Evolutionary conservation across 2,888 invertebrate species (phyloP).

Genomic region (Vandiemenella viatica): DNA sequence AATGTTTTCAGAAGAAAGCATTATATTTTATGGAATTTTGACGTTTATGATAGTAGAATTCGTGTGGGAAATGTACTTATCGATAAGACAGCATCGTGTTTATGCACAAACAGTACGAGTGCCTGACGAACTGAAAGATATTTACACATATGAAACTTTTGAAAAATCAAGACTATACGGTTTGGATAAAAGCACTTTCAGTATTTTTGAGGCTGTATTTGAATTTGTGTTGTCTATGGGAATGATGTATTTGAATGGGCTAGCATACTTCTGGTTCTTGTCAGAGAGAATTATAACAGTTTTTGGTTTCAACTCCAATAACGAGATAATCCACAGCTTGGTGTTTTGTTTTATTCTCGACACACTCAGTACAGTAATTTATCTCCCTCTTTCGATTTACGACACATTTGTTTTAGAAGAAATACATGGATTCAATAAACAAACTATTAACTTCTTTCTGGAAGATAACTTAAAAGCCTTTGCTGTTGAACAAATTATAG

Average conservation of each 20-base stretch:
- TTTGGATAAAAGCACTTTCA: constrained; percentile 70
- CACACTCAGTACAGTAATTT: constrained; percentile 48
- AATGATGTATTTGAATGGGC: constrained; percentile 28
- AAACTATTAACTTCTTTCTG: constrained; percentile 78
- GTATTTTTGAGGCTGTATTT: constrained; percentile 58
- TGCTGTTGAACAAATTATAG: constrained; percentile 57
- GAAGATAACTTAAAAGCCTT: constrained; percentile 84
- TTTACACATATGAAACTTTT: constrained; percentile 73
- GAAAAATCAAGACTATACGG: constrained; percentile 80
- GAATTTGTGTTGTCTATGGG: constrained; percentile 57
- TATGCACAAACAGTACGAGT: constrained; percentile 52
- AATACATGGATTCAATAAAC: constrained; percentile 92
- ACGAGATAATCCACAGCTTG: constrained; percentile 65
- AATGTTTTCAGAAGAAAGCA: constrained; percentile 5
- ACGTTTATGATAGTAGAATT: constrained; percentile 58
- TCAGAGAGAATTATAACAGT: constrained; percentile 41
- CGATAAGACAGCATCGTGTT: constrained; percentile 59
- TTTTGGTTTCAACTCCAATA: constrained; percentile 38
- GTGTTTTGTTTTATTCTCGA: constrained; percentile 61
- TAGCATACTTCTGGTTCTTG: constrained; percentile 50
- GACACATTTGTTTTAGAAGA: constrained; percentile 87
- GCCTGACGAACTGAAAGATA: constrained; percentile 58
- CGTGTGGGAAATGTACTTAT: constrained; percentile 68
- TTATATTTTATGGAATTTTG: constrained; percentile 34
- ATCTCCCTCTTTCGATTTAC: constrained; percentile 75